Conservation (phyloP, 1,140 invertebrate species). For the Philopotamus ludificatus region DNA sequence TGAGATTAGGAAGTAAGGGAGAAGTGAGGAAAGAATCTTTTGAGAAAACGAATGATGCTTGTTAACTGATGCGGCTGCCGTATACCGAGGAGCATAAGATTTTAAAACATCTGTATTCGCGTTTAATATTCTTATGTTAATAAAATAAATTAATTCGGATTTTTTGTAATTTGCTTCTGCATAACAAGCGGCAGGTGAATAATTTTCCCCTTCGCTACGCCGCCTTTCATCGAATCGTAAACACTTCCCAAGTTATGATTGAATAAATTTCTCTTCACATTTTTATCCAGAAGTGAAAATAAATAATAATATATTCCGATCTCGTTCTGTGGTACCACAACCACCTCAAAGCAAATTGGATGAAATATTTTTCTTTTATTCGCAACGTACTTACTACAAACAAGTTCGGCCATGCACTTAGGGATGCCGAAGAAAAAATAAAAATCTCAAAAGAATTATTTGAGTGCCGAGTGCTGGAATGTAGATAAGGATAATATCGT, state of each 20-base stretch:
- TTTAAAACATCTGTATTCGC: background rate
- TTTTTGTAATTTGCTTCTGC: background rate
- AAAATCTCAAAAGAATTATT: too few relatives aligned
- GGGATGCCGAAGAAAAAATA: background rate
- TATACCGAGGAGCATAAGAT: constrained; percentile 7
- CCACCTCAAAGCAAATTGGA: constrained; percentile 39
- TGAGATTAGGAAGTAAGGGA: constrained; percentile 28
- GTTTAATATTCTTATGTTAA: background rate
- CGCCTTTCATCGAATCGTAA: too few relatives aligned
- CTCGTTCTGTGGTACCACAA: constrained; percentile 33
- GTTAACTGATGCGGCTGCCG: constrained; percentile 34
- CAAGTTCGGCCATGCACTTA: constrained; percentile 25
- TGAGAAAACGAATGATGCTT: constrained; percentile 37
- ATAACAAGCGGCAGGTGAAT: background rate
- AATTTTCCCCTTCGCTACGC: too few relatives aligned
- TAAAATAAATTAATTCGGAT: background rate
- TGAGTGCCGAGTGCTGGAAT: background rate
- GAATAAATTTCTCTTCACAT: constrained; percentile 18
- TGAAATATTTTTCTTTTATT: constrained; percentile 27
- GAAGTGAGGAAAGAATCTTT: constrained; percentile 37
- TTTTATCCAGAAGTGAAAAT: background rate
- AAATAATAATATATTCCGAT: constrained; percentile 33
- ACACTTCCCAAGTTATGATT: background rate
- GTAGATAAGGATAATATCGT: too few relatives aligned
- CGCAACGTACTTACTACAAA: constrained; percentile 6